Base-by-base conservation (phyloP, 1,140 invertebrate species). In the Drosophila pandora region DNA sequence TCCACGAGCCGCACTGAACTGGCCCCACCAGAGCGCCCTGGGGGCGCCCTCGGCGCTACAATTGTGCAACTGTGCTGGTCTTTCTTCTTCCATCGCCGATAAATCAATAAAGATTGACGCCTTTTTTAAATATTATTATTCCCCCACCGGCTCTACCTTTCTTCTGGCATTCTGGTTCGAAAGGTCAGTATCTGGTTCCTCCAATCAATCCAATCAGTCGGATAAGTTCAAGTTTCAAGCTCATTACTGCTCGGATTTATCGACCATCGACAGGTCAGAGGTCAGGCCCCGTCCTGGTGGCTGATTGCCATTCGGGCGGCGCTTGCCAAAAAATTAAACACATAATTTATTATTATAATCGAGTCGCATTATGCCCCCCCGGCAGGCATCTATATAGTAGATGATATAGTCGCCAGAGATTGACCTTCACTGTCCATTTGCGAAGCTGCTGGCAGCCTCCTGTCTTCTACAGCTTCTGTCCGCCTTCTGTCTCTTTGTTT, bases 21-120 rank as follows among this genome's bases (percentile, higher is more conserved):
- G 62, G 25, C 30, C 34, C 17, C 25, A 6, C 17, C 25, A 6
- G 30, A 6, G 30, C 6, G 30, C 6, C 8, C 30, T 32, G 6
- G 30, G 7, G 30, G 30, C 8, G n/a, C 30, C 7, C 7, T 9
- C 10, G 32, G 32, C 2, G 2, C 9, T 34, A 2, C 8, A 9
- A 10, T 34, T 34, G 32, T 34, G 34, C 34, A 37, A 37, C 34
- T n/a, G n/a, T n/a, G 10, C 10, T 12, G 2, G 34, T 53, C 57
- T 52, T 52, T 60, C 3, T 59, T 49, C 58, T 25, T 23, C 45
- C 39, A 49, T 7, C 53, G 39, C 61, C 82, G 64, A 87, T 69
- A 87, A 87, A 87, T 87, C 82, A 79, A 87, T 87, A 87, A 79
- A 79, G 83, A 87, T 87, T 88, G 74, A 62, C 79, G 43, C 34